Conservation (phyloP, 2,888 invertebrate genomes). For the Perithous albicinctus region DNA sequence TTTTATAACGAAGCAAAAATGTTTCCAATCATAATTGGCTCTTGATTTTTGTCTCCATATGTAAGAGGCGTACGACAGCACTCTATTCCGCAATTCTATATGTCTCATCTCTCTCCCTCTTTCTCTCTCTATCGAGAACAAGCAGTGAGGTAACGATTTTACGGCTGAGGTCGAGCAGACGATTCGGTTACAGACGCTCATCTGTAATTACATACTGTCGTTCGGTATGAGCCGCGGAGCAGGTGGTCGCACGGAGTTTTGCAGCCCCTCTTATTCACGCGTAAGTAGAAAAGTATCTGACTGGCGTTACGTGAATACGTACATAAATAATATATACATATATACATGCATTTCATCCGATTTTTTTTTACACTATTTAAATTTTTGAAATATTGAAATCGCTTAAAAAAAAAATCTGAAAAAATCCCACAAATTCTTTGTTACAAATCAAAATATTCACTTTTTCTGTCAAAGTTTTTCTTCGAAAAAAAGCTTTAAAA, state of each 20-base stretch:
- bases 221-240: slow-evolving; percentile 30
- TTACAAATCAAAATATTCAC: too few relatives aligned
- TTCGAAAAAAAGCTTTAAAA: too few relatives aligned
- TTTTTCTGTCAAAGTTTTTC: too few relatives aligned
- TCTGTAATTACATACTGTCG: slow-evolving; percentile 58
- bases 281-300: slow-evolving; percentile 23
- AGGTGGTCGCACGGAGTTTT: slow-evolving; percentile 26
- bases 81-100: slow-evolving; percentile 20
- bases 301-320: background rate
- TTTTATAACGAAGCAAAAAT: too few relatives aligned
- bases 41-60: background rate
- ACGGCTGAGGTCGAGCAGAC: slow-evolving; percentile 45
- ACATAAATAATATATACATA: background rate
- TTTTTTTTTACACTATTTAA: too few relatives aligned
- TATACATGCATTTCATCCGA: background rate
- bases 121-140: too few relatives aligned
- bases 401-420: too few relatives aligned
- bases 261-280: background rate
- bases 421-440: too few relatives aligned
- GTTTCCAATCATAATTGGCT: background rate
- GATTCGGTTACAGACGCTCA: slow-evolving; percentile 57
- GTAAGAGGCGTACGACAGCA: background rate
- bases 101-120: slow-evolving; percentile 8
- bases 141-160: slow-evolving; percentile 49
- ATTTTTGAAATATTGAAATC: too few relatives aligned